These are phyloP conservation scores for Aphidius ervi DNA, from an alignment of 1,140 invertebrate species.

Conservation along the genomic window DNA sequence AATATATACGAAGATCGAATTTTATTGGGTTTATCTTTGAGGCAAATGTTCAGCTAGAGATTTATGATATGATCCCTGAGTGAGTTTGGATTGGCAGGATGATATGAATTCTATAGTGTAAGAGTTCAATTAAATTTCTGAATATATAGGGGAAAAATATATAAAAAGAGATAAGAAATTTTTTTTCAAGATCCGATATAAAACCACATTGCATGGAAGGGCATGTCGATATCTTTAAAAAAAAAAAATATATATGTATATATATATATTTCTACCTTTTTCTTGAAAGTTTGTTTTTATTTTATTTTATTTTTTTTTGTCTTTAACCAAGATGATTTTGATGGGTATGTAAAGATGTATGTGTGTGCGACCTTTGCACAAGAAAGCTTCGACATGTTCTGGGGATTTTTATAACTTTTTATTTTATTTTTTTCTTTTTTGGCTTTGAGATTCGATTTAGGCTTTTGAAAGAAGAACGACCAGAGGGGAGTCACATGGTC, in stretches of 20 bases:
- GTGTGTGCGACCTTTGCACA: conserved; percentile 1
- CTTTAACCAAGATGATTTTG: conserved; percentile 5
- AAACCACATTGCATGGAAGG: too few species aligned
- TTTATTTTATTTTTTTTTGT: conserved; percentile 40
- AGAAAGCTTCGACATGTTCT: conserved; percentile 41
- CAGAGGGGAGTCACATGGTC: conserved; percentile 6
- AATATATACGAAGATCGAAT: conserved; percentile 42
- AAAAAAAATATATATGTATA: neutral
- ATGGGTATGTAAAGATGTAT: neutral
- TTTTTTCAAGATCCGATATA: too few species aligned
- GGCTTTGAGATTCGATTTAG: conserved; percentile 5
- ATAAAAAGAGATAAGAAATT: too few species aligned
- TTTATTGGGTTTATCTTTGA: too few species aligned
- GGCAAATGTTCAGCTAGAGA: too few species aligned
- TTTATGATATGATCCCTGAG: too few species aligned
- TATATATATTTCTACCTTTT: neutral
- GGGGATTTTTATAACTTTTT: conserved; percentile 39
- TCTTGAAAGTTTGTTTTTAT: conserved; percentile 3
- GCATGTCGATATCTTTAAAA: too few species aligned
- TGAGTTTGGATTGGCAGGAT: too few species aligned
- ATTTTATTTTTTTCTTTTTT: neutral
- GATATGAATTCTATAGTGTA: too few species aligned
- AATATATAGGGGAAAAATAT: too few species aligned
- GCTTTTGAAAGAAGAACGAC: neutral
- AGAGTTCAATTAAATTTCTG: too few species aligned